Base-by-base conservation (phyloP, 2,113 vertebrate genomes). In the Oreotrochilus melanogaster region DNA sequence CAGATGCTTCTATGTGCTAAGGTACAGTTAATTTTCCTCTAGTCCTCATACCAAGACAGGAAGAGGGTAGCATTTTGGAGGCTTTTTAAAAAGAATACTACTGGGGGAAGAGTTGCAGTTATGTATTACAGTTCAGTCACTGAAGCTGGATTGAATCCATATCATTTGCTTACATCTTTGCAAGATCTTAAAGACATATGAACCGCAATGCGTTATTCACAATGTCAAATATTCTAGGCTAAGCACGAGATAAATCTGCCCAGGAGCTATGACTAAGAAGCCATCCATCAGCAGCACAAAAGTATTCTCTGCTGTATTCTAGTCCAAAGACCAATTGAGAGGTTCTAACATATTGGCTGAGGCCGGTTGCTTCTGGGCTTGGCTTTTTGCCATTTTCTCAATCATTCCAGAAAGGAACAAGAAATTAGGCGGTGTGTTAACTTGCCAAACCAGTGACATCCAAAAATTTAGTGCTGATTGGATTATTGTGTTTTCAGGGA, bases 211-310 rank as follows among this genome's bases (percentile, higher is more conserved):
- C 3, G 4, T 93, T 93, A 95, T 71, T 84, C 79, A 56, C 92
- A 84, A 80, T 67, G 91, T 94, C 92, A 97, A 93, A 95, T 92
- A 88, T 78, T 67, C 79, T 81, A 92, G 91, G 91, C 91, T 37
- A 83, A 82, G 51, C 37, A 83, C 92, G 86, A 92, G 95, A 94
- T 93, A 93, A 96, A 94, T 96, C 88, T 83, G 64, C 70, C 95
- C 73, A 64, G 80, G 79, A 93, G 91, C 64, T 81, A 91, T 80
- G 85, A 94, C 88, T 88, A 83, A 95, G 83, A 88, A 94, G 78
- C 74, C 91, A 86, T 91, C 88, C 95, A 94, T 93, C 92, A 91
- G 60, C 64, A 80, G 71, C 72, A 94, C 72, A 80, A 84, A 92
- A 96, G 92, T 90, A 70, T 88, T 86, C 37, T 94, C 75, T 92